Conservation (phyloP, 2,113 vertebrate genomes). For the Cynocephalus volans region DNA sequence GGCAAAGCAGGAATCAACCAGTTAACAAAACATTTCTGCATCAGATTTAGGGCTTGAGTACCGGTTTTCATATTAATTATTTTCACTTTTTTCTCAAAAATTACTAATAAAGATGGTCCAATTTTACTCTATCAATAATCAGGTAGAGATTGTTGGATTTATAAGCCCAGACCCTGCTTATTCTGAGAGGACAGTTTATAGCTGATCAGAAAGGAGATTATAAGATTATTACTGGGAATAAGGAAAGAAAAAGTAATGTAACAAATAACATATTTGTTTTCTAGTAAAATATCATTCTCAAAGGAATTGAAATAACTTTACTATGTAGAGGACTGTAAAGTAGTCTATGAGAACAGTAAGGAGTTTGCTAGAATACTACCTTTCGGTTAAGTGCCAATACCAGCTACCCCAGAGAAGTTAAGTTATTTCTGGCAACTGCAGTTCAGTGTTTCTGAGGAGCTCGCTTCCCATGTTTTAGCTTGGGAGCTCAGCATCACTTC, state of each 20-base stretch:
- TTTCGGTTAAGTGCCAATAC: not conserved
- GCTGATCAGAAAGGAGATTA: not conserved
- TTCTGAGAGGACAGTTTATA: not conserved
- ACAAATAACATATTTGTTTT: not conserved
- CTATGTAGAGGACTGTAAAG: not conserved
- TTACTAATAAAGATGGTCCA: not conserved
- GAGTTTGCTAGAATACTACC: not conserved
- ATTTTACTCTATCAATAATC: not conserved
- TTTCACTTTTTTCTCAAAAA: not conserved
- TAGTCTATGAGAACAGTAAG: not conserved
- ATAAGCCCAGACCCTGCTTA: not conserved
- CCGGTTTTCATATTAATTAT: not conserved
- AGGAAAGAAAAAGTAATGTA: not conserved
- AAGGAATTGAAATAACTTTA: not conserved
- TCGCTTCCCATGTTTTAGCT: not conserved
- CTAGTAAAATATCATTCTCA: not conserved
- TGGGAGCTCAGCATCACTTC: not conserved
- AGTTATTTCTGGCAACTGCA: not conserved
- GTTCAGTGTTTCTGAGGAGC: not conserved
- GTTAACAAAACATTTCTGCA: not conserved
- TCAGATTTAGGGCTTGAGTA: constrained; percentile 8
- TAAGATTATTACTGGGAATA: not conserved
- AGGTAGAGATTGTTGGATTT: not conserved
- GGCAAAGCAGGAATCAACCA: not conserved
- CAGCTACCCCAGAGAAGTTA: not conserved